Conservation (phyloP, 2,888 invertebrate genomes). For the Liodrosophila aerea region DNA sequence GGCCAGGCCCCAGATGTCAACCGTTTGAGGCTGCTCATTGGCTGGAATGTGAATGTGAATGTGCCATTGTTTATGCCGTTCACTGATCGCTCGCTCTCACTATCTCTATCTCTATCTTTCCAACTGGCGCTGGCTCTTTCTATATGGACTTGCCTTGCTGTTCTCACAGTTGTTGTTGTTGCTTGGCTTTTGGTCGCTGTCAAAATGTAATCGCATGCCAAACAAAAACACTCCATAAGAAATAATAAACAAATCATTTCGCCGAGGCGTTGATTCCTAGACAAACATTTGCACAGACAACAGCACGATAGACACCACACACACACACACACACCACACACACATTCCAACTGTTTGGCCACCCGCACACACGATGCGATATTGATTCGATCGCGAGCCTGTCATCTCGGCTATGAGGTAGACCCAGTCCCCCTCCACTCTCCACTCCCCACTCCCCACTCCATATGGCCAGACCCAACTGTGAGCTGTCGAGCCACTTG, state of each 20-base stretch:
- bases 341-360: constrained; percentile 46
- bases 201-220: constrained; percentile 68
- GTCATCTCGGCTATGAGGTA: constrained; percentile 50
- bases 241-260: constrained; percentile 75
- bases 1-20: constrained; percentile 65
- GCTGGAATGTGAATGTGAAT: constrained; percentile 40
- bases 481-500: constrained; percentile 66
- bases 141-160: constrained; percentile 57
- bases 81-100: constrained; percentile 16
- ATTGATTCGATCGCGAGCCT: constrained; percentile 68
- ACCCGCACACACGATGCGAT: constrained; percentile 64
- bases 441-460: constrained; percentile 4
- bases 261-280: constrained; percentile 44
- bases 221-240: constrained; percentile 78
- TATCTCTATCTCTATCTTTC: neutral
- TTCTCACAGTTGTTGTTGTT: constrained; percentile 35
- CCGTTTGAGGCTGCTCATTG: constrained; percentile 62
- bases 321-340: constrained; percentile 12
- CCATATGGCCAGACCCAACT: constrained; percentile 18
- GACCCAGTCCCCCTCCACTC: constrained; percentile 11
- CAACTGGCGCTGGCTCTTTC: neutral
- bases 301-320: constrained; percentile 9
- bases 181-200: constrained; percentile 38
- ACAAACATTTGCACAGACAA: constrained; percentile 48
- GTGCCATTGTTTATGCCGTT: constrained; percentile 64